A percentile compares a stretch with the other conserved stretches of the same genome.
These are phyloP conservation scores for Poliocrania exsul DNA, from an alignment of 2,797 vertebrate genomes.

Conservation along the genomic window DNA sequence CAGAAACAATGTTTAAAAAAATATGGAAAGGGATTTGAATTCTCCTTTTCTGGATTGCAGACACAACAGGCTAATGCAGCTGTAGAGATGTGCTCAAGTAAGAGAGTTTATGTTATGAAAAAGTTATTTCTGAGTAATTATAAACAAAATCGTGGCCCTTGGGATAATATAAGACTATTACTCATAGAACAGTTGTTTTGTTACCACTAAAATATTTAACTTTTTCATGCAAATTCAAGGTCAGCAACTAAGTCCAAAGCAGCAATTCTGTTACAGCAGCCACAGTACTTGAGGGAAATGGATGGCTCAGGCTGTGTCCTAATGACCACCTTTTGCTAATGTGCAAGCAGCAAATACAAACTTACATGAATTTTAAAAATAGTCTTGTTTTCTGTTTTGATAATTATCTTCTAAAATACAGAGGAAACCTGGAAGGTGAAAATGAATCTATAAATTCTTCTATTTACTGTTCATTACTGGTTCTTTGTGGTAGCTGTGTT, in stretches of 20 bases:
- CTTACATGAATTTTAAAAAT: not conserved
- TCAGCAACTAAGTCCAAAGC: not conserved
- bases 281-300: not conserved
- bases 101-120: conserved; percentile 21
- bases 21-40: not conserved
- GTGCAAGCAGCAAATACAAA: not conserved
- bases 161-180: conserved; percentile 30
- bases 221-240: conserved; percentile 25
- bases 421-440: not conserved
- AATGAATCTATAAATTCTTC: not conserved
- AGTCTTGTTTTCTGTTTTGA: not conserved
- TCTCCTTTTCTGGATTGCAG: not conserved
- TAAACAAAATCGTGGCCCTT: conserved; percentile 23
- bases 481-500: not conserved
- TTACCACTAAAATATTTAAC: conserved; percentile 38
- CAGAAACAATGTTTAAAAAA: not conserved
- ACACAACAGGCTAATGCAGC: not conserved
- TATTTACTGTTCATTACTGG: not conserved
- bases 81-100: not conserved
- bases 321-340: not conserved
- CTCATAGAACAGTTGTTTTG: conserved; percentile 16
- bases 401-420: not conserved
- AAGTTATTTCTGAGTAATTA: conserved; percentile 51
- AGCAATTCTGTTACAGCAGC: not conserved
- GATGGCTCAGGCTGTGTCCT: not conserved